Percentiles rank a stretch among this genome's conserved stretches.
Conservation (phyloP, 2,113 vertebrate species). For the Cyphomyrus discorhynchus region DNA sequence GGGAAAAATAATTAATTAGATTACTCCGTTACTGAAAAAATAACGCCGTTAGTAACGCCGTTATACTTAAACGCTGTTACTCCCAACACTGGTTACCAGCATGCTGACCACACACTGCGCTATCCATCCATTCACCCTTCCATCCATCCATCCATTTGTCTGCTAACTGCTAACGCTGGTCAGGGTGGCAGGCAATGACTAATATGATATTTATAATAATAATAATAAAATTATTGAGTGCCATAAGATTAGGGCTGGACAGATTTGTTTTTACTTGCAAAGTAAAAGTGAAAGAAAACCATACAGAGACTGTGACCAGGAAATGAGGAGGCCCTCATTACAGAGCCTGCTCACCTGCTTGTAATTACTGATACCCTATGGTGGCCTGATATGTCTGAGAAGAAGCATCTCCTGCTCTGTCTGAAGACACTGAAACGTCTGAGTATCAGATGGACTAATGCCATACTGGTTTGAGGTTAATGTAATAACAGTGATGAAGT, state of each 20-base stretch:
- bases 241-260: background rate
- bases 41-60: too few relatives aligned
- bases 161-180: background rate
- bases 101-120: background rate
- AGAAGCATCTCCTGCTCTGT: background rate
- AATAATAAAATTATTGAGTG: background rate
- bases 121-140: background rate
- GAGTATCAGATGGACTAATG: background rate
- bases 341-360: background rate
- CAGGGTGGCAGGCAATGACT: background rate
- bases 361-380: background rate
- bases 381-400: background rate
- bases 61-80: too few relatives aligned
- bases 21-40: too few relatives aligned
- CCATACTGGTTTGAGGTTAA: background rate
- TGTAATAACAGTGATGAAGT: background rate
- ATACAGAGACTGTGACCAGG: background rate
- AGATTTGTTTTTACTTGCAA: background rate
- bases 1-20: too few relatives aligned
- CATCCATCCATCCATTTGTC: background rate
- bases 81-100: too few relatives aligned
- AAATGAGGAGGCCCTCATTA: background rate
- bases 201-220: background rate
- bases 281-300: background rate
- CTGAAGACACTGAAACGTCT: background rate